Evolutionary conservation across 2,113 vertebrate species (phyloP).

Genomic region (Leptocoma aspasia): DNA sequence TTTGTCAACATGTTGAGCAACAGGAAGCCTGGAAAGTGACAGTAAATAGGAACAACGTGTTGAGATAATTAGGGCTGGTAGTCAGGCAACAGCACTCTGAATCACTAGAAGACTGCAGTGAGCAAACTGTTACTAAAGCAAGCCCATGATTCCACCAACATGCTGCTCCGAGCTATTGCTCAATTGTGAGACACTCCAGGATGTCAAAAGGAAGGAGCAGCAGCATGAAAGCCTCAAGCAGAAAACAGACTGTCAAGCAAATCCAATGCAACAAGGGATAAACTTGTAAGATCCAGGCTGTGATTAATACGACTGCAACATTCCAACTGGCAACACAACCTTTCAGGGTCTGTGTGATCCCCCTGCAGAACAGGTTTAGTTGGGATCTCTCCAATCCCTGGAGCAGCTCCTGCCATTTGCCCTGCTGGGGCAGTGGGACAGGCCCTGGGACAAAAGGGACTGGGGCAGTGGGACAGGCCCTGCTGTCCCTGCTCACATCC

Average conservation of each 20-base stretch:
- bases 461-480: neutral
- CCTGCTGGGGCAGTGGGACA: neutral
- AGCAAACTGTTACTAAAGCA: slow-evolving; percentile 43
- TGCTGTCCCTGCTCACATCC: neutral
- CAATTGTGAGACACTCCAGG: slow-evolving; percentile 36
- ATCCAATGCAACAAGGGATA: neutral
- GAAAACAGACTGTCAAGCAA: neutral
- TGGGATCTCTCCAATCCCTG: neutral
- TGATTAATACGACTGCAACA: neutral
- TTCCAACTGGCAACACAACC: neutral
- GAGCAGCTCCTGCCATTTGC: neutral
- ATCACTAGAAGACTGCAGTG: slow-evolving; percentile 16
- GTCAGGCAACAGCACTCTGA: slow-evolving; percentile 62
- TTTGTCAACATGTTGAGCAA: slow-evolving; percentile 45
- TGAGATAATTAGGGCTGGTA: slow-evolving; percentile 60
- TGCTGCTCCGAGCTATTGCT: slow-evolving; percentile 40
- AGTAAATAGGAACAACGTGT: slow-evolving; percentile 66
- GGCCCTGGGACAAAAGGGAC: too few species aligned
- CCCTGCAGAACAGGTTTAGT: neutral
- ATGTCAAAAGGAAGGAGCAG: slow-evolving; percentile 26
- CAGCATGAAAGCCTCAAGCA: slow-evolving; percentile 35
- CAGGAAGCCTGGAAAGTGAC: slow-evolving; percentile 63
- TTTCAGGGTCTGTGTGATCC: neutral
- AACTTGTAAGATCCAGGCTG: neutral
- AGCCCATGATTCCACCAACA: slow-evolving; percentile 23